Evolutionary conservation across 2,888 invertebrate genomes (phyloP).

Genomic region (Hoplodrina ambigua): DNA sequence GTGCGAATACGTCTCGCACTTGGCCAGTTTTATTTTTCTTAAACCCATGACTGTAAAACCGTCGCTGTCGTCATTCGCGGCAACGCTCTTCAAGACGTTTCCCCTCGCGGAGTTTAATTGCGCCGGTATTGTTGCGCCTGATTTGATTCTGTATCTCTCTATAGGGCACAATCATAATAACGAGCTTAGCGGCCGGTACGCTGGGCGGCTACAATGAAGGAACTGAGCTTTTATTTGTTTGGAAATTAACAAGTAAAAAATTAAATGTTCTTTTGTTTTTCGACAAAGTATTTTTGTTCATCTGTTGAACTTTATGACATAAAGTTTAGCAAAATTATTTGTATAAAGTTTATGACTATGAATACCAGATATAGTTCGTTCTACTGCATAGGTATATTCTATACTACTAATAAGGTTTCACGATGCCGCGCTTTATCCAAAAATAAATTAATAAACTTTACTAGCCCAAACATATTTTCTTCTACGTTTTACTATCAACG

Average conservation of each 20-base stretch:
- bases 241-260: neutral
- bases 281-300: neutral
- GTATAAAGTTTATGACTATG: no score
- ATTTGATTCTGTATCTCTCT: constrained; percentile 90
- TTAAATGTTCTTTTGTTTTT: neutral
- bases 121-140: constrained; percentile 85
- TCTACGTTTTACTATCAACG: no score
- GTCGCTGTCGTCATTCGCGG: constrained; percentile 13
- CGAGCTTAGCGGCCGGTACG: constrained; percentile 76
- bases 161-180: constrained; percentile 85
- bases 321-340: no score
- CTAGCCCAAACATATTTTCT: no score
- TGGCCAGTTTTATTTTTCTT: neutral
- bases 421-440: no score
- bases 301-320: no score
- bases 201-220: constrained; percentile 40
- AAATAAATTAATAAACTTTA: no score
- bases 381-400: no score
- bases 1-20: no score
- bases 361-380: no score
- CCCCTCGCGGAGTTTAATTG: constrained; percentile 85
- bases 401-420: no score
- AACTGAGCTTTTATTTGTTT: constrained; percentile 51
- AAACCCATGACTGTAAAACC: neutral
- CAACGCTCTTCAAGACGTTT: constrained; percentile 67